Conservation (phyloP, 1,140 invertebrate genomes). For the Brachionus angularis region DNA sequence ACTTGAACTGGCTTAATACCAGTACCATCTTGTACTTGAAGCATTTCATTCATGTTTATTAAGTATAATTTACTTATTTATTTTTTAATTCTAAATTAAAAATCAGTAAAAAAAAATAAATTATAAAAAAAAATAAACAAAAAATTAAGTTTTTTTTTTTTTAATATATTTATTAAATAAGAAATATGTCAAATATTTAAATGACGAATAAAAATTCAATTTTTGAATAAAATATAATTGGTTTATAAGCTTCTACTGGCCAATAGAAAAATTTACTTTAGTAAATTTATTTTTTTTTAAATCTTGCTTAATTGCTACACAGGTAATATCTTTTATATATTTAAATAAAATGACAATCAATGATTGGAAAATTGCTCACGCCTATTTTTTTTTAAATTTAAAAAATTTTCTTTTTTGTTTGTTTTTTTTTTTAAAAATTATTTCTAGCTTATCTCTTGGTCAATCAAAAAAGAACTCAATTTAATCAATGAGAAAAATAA, state of each 20-base stretch:
- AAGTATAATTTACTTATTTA: not conserved
- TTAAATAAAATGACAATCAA: too few species aligned
- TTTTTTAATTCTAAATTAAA: constrained; percentile 24
- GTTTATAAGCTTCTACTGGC: not conserved
- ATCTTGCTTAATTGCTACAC: too few species aligned
- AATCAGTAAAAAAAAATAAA: constrained; percentile 4
- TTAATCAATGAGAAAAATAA: not conserved
- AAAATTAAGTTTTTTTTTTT: too few species aligned
- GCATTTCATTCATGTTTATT: not conserved
- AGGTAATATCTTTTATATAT: too few species aligned
- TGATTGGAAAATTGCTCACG: too few species aligned
- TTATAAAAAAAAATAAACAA: not conserved
- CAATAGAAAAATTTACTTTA: too few species aligned
- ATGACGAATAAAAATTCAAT: not conserved
- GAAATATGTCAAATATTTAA: not conserved
- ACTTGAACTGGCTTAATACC: too few species aligned
- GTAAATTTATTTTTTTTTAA: too few species aligned
- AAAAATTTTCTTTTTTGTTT: not conserved
- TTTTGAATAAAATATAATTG: not conserved
- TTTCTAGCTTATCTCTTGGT: constrained; percentile 7
- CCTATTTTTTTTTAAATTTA: not conserved
- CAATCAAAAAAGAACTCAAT: constrained; percentile 15
- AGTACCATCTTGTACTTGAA: constrained; percentile 28
- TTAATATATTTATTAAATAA: too few species aligned
- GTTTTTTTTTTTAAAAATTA: constrained; percentile 5